Percentiles rank a stretch among this genome's conserved stretches.
These are phyloP conservation scores for Sinohyriopsis cumingii DNA, from an alignment of 2,888 invertebrate genomes.

Conservation along the genomic window DNA sequence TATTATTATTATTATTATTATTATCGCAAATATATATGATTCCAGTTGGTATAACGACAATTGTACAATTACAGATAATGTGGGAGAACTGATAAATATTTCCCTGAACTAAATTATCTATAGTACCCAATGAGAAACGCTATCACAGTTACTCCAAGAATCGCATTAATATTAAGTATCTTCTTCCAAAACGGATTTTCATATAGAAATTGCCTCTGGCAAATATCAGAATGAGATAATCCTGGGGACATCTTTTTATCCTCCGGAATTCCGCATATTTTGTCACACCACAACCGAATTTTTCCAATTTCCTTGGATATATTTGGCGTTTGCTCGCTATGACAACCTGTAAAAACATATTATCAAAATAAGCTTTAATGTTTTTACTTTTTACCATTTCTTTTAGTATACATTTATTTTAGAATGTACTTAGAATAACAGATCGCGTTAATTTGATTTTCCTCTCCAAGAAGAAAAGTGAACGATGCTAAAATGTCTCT, in stretches of 20 bases:
- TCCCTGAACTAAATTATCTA: constrained; percentile 19
- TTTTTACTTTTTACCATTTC: not conserved
- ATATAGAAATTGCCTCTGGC: constrained; percentile 31
- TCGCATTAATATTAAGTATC: constrained; percentile 55
- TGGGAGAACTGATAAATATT: too few relatives aligned
- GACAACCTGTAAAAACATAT: constrained; percentile 5
- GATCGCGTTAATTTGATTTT: too few relatives aligned
- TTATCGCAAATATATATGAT: too few relatives aligned
- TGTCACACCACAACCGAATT: constrained; percentile 41
- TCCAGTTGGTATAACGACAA: too few relatives aligned
- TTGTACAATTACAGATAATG: too few relatives aligned
- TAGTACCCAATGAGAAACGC: constrained; percentile 58
- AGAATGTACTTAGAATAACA: too few relatives aligned
- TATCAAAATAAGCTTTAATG: not conserved
- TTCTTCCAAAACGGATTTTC: constrained; percentile 45
- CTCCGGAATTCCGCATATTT: constrained; percentile 52
- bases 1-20: too few relatives aligned
- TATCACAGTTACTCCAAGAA: constrained; percentile 46
- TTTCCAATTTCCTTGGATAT: constrained; percentile 15
- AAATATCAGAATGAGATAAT: too few relatives aligned
- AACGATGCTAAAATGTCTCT: too few relatives aligned
- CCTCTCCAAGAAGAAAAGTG: too few relatives aligned
- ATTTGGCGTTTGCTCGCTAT: constrained; percentile 1
- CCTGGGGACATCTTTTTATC: constrained; percentile 10
- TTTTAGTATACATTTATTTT: constrained; percentile 1